Percentiles rank a stretch among this genome's conserved stretches.
phyloP scores from a whole-genome alignment of 1,140 invertebrate species.

The Tribolium castaneum region DNA sequence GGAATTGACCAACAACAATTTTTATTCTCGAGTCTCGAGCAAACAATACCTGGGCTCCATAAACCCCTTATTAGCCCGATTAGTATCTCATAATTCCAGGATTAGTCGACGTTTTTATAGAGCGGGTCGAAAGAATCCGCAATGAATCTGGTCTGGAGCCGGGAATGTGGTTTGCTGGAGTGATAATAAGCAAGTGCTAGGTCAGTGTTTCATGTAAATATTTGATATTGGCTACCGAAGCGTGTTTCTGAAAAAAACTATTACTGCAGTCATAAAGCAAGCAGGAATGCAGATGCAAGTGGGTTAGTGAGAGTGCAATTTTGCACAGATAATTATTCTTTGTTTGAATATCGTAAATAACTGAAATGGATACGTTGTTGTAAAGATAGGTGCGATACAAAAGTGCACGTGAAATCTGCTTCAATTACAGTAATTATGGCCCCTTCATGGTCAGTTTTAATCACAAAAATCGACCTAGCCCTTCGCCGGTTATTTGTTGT shows the following conservation, averaged over 20 bases:
- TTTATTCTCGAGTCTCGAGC: neutral
- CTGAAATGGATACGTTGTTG: neutral
- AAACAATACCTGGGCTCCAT: neutral
- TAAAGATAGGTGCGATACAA: neutral
- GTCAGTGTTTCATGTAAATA: conserved; percentile 32
- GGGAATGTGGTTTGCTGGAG: conserved; percentile 3
- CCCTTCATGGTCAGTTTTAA: neutral
- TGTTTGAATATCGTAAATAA: conserved; percentile 2
- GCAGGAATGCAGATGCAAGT: neutral
- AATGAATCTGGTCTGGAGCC: conserved; percentile 8
- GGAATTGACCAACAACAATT: neutral
- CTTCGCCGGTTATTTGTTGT: neutral
- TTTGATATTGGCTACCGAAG: conserved; percentile 7
- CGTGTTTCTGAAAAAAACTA: too few species aligned
- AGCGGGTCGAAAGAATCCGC: neutral
- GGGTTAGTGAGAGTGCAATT: neutral
- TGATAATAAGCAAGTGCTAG: conserved; percentile 31
- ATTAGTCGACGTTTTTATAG: conserved; percentile 22
- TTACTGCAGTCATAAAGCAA: too few species aligned
- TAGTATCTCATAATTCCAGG: conserved; percentile 17
- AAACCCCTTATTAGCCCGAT: conserved; percentile 24
- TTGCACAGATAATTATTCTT: neutral
- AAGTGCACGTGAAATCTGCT: neutral
- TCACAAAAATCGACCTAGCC: neutral
- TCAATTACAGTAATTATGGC: neutral